Percentiles rank a stretch among this genome's conserved stretches.
Conservation (phyloP, 2,113 vertebrate species). For the Corydoras sp. region DNA sequence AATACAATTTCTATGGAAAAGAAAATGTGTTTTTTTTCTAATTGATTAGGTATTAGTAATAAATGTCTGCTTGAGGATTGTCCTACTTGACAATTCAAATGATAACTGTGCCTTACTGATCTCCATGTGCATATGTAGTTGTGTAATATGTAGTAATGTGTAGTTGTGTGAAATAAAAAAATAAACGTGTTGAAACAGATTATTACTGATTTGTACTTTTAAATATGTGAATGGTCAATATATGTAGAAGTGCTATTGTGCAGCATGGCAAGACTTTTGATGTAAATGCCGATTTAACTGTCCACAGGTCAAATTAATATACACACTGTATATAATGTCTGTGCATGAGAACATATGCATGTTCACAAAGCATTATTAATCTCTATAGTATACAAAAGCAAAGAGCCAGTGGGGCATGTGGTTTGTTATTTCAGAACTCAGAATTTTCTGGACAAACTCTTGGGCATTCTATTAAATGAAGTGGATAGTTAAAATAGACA, state of each 20-base stretch:
- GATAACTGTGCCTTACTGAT: too few relatives aligned
- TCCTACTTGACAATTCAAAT: too few relatives aligned
- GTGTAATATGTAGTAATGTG: too few relatives aligned
- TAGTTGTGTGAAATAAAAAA: not conserved
- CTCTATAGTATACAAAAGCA: not conserved
- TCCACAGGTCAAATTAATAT: too few relatives aligned
- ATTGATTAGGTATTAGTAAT: too few relatives aligned
- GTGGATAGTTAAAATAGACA: slow-evolving; percentile 26
- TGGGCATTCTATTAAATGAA: slow-evolving; percentile 20
- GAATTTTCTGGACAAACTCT: slow-evolving; percentile 5
- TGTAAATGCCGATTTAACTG: not conserved
- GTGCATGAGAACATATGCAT: not conserved
- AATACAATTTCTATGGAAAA: too few relatives aligned
- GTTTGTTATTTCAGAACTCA: not conserved
- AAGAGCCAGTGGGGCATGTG: not conserved
- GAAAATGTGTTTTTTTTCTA: too few relatives aligned
- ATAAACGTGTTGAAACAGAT: slow-evolving; percentile 28
- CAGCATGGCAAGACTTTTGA: too few relatives aligned
- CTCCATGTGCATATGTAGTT: too few relatives aligned
- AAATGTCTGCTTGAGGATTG: too few relatives aligned
- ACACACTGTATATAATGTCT: not conserved
- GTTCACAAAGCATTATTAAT: not conserved
- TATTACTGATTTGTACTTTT: slow-evolving; percentile 17
- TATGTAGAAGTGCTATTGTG: slow-evolving; percentile 13
- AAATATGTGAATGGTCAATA: slow-evolving; percentile 10